Percentiles rank a stretch among this genome's conserved stretches.
phyloP scores from a whole-genome alignment of 2,113 vertebrate species.

The Cochlearius cochlearius region DNA sequence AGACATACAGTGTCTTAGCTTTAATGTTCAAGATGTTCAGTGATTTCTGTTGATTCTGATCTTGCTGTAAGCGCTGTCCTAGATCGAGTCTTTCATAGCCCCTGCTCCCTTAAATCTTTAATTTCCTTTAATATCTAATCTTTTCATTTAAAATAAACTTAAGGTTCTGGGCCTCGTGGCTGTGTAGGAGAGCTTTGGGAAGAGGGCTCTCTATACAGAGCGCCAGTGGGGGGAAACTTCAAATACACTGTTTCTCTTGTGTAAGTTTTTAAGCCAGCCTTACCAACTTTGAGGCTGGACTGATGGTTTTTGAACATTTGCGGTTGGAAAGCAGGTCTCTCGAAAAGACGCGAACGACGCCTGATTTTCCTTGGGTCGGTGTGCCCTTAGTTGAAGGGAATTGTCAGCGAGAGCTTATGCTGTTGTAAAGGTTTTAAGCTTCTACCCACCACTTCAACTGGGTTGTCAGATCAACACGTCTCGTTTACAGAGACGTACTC shows the following conservation, averaged over 20 bases:
- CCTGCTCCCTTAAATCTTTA: not conserved
- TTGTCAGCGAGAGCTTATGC: not conserved
- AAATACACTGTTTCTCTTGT: not conserved
- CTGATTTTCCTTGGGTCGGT: not conserved
- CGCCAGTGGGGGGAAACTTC: not conserved
- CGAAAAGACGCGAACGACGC: not conserved
- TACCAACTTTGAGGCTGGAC: not conserved
- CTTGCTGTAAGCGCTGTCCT: not conserved
- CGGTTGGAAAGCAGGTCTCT: not conserved
- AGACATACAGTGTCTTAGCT: not conserved
- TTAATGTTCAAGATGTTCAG: not conserved
- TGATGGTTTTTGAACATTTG: not conserved
- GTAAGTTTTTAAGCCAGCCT: not conserved
- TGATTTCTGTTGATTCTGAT: not conserved
- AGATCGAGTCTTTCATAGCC: not conserved
- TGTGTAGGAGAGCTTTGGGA: not conserved
- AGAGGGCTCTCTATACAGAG: not conserved
- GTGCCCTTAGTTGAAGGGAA: not conserved
- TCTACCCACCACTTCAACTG: not conserved
- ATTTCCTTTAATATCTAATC: not conserved
- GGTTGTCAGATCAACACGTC: slow-evolving; percentile 10
- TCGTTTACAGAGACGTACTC: slow-evolving; percentile 5
- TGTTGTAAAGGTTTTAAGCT: slow-evolving; percentile 11
- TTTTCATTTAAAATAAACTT: not conserved
- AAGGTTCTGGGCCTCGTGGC: not conserved